phyloP scores from a whole-genome alignment of 2,113 vertebrate genomes.

The Coturnix japonica region DNA sequence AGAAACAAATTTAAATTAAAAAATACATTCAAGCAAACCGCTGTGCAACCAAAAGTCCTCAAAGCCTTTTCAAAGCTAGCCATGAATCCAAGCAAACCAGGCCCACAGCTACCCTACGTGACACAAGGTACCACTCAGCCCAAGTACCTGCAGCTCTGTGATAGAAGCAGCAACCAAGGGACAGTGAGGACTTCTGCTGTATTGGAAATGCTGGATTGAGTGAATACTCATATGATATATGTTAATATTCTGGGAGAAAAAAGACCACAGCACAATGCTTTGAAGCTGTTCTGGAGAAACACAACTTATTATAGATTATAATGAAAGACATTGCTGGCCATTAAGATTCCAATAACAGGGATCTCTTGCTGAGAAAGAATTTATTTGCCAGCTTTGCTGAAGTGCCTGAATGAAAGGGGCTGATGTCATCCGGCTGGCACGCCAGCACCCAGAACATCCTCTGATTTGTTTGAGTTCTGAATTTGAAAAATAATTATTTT shows the following conservation, averaged over 20 bases:
- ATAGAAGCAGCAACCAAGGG: rapidly evolving
- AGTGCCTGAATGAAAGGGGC: neutral
- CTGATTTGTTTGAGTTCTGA: neutral
- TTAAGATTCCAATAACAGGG: neutral
- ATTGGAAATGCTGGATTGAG: neutral
- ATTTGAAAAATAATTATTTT: constrained; percentile 9
- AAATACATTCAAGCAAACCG: neutral
- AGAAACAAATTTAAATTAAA: neutral
- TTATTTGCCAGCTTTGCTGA: neutral
- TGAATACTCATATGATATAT: neutral
- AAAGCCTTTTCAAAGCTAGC: neutral
- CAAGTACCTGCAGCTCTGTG: neutral
- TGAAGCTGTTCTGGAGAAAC: neutral
- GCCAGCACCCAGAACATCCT: neutral
- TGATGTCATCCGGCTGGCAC: rapidly evolving
- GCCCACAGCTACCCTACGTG: neutral
- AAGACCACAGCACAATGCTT: neutral
- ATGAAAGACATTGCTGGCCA: neutral
- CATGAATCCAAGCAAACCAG: neutral
- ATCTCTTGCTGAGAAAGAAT: neutral
- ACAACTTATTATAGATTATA: neutral
- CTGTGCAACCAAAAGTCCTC: neutral
- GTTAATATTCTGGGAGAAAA: neutral
- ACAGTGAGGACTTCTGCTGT: neutral
- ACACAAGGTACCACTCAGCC: neutral